These are phyloP conservation scores for Rhabdomys pumilio DNA, from an alignment of 2,797 vertebrate genomes.

Conservation along the genomic window DNA sequence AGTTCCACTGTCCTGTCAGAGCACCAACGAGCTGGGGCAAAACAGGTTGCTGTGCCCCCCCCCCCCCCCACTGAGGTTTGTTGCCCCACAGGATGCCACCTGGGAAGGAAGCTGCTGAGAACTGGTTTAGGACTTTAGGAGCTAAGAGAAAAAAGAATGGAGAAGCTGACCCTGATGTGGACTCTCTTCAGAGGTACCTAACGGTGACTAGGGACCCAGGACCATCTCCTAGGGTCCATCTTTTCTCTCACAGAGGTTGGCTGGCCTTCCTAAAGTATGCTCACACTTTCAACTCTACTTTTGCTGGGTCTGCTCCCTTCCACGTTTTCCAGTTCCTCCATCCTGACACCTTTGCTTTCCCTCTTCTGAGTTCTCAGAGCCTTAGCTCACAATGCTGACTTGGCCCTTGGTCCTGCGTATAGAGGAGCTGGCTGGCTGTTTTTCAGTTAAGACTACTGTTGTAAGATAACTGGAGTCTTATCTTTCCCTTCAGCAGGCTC, in stretches of 20 bases:
- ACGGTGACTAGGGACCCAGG: neutral
- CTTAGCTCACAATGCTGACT: too few relatives aligned
- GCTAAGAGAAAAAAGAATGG: neutral
- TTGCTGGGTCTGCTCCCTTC: neutral
- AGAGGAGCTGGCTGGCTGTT: neutral
- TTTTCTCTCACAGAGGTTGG: neutral
- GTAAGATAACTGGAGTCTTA: neutral
- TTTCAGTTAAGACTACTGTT: neutral
- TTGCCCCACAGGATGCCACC: neutral
- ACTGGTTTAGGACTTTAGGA: neutral
- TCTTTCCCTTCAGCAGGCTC: neutral
- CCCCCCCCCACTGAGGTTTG: neutral
- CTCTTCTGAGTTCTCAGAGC: neutral
- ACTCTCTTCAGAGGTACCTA: neutral
- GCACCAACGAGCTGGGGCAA: neutral
- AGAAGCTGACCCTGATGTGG: neutral
- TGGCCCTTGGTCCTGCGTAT: neutral
- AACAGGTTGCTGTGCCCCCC: neutral
- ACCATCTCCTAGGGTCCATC: neutral
- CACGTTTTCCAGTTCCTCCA: neutral
- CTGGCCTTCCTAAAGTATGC: neutral
- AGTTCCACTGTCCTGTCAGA: neutral
- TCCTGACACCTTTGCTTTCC: neutral
- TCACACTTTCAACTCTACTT: accelerated
- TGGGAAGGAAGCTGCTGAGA: neutral